These are phyloP conservation scores for Bathynomus jamesi DNA, from an alignment of 1,140 invertebrate genomes.

Conservation along the genomic window DNA sequence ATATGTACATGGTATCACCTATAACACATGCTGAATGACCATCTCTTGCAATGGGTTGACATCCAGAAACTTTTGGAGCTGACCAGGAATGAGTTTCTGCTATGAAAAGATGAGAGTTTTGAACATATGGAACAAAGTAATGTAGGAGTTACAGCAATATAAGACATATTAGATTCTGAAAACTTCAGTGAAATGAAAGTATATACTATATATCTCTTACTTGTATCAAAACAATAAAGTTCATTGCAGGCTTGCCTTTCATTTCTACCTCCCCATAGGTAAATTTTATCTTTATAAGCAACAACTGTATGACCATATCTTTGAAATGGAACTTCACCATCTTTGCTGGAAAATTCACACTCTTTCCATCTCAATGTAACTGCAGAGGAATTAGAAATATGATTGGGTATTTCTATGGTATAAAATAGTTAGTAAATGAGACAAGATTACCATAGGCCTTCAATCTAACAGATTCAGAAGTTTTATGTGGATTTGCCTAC, in stretches of 20 bases:
- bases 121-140: no score
- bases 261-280: conserved; percentile 85
- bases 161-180: no score
- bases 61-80: conserved; percentile 54
- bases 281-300: conserved; percentile 63
- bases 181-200: conserved; percentile 44
- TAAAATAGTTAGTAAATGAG: no score
- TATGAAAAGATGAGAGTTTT: no score
- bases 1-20: conserved; percentile 75
- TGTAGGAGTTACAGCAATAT: no score
- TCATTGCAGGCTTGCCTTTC: conserved; percentile 68
- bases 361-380: conserved; percentile 48
- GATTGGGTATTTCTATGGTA: no score
- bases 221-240: conserved; percentile 70
- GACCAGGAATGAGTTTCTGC: conserved; percentile 54
- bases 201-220: conserved; percentile 41
- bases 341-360: conserved; percentile 39
- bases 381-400: no score
- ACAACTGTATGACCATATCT: conserved; percentile 84
- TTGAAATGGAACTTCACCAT: conserved; percentile 48
- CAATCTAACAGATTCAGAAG: no score
- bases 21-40: conserved; percentile 82
- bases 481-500: no score
- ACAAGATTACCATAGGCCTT: no score
- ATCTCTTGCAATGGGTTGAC: conserved; percentile 68